phyloP scores from a whole-genome alignment of 1,140 invertebrate genomes.

The Procambarus virginalis region DNA sequence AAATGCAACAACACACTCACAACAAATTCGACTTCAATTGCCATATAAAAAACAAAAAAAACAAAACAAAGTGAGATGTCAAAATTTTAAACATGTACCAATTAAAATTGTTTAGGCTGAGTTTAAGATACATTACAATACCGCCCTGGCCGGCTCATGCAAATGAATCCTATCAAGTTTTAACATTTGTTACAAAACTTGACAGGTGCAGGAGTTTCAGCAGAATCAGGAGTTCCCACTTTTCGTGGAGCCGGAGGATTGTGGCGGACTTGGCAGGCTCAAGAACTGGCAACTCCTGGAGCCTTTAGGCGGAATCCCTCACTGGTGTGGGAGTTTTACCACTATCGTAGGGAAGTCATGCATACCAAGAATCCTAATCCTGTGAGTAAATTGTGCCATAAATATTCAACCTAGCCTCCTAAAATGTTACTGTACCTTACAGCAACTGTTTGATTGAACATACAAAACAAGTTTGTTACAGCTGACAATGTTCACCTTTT shows the following conservation, averaged over 20 bases:
- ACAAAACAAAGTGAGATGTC: no score
- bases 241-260: slow-evolving; percentile 85
- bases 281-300: slow-evolving; percentile 80
- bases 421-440: no score
- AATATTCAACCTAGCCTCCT: not conserved
- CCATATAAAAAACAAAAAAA: no score
- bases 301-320: slow-evolving; percentile 82
- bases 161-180: no score
- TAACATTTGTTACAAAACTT: not conserved
- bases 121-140: no score
- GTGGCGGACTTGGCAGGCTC: slow-evolving; percentile 84
- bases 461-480: no score
- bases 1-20: no score
- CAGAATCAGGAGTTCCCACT: slow-evolving; percentile 87
- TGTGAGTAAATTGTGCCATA: slow-evolving; percentile 71
- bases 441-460: no score
- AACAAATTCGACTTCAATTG: no score
- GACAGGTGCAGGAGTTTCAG: slow-evolving; percentile 78
- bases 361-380: slow-evolving; percentile 80
- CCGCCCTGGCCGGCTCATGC: no score
- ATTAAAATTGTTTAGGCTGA: no score
- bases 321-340: slow-evolving; percentile 88
- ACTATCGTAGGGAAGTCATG: slow-evolving; percentile 82
- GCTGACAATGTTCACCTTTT: not conserved
- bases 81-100: no score